Base-by-base conservation (phyloP, 2,113 vertebrate genomes). In the Ciconia maguari region DNA sequence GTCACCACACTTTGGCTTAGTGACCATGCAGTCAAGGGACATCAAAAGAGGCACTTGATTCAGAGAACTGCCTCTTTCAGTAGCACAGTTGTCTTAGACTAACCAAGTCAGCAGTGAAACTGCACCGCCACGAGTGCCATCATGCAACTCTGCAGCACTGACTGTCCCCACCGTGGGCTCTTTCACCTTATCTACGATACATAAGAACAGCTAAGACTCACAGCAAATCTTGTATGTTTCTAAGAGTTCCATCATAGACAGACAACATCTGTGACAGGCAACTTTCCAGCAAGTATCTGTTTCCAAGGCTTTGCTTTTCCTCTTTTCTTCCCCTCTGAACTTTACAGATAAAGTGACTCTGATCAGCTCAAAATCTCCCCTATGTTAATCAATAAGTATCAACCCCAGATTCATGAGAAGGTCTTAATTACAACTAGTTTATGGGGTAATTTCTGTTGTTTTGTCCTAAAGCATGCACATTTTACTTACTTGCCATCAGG, bases 401-500 rank as follows among this genome's bases (percentile, higher is more conserved):
- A 68, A 9, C 16, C 36, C 12, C 16, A 82, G 13, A 55, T 1
- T 44, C 18, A 8, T 49, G 17, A 78, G 16, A 80, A 57, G 8
- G 2, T 24, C 54, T 52, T 57, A 85, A 66, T 20, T 51, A 60
- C n/a, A 34, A 12, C 2, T 8, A 36, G 5, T 32, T 72, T 65
- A 60, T 16, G 4, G 17, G 16, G 16, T 3, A 55, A 7, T 25
- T 92, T 30, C 55, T 54, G 3, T 9, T 34, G 24, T 27, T 79
- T 44, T 72, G 14, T 58, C 83, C 32, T 79, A 54, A 87, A 62
- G 22, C 27, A 55, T 1, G 15, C 12, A 27, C 10, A 6, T 69
- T 10, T 25, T 24, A 61, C 96, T 96, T 79, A 99, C 99, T 98
- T 99, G 98, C 99, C 99, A 34, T 99, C 98, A 6, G 99, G 99